Evolutionary conservation across 1,140 invertebrate species (phyloP), one percentile per base, ranked within the genome.

Genomic region (Plodia interpunctella): DNA sequence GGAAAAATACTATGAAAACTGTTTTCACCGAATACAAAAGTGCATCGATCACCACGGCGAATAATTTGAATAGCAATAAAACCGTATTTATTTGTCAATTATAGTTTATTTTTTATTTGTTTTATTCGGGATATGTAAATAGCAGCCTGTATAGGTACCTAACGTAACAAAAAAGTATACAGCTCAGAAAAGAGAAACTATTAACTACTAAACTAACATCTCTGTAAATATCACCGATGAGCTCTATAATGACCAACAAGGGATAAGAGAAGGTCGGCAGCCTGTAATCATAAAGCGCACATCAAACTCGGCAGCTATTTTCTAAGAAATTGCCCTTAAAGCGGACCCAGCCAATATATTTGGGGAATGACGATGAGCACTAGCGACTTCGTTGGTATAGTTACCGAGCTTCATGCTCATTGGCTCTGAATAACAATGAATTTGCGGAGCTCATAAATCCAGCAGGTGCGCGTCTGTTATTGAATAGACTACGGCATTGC

Each of bases 351-450:
- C 59, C 59, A 61, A 57, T 61, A 61, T 61, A 61, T 55, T 53
- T 59, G 19, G 55, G 30, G 55, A 30, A 60, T 20, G 28, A 58
- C 57, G 54, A 65, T 60, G 55, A 65, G 55, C 57, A 60, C 51
- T 57, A 64, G 59, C 38, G 38, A 44, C 38, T 59, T 59, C 54
- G 38, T 57, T 32, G 30, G 35, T 21, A 44, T 53, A 53, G 4
- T 21, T 53, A 53, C 19, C 49, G 35, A 57, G 69, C 70, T 75
- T 72, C 70, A 79, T 74, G 74, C 72, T 79, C 78, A 77, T 75
- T 82, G 73, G 72, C 58, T 75, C 78, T 75, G 79, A 80, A 81
- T 86, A 83, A 83, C 80, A 83, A 86, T 86, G 77, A 83, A 83
- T 81, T 83, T 81, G 70, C 74, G 65, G 67, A 63, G 76, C 69